phyloP scores from a whole-genome alignment of 2,888 invertebrate species.

The Drosophila kanekoi region DNA sequence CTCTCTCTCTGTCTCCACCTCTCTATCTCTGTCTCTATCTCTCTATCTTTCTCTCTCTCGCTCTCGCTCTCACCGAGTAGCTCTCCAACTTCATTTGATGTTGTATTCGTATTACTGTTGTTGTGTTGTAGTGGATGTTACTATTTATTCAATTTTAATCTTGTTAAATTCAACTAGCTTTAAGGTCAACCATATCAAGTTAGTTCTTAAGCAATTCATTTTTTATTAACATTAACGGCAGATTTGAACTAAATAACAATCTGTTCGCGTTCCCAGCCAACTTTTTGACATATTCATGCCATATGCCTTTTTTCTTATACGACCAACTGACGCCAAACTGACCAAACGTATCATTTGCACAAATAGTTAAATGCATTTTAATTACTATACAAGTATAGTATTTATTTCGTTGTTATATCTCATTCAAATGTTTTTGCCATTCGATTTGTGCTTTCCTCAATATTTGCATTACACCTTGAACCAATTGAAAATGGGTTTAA shows the following conservation, averaged over 20 bases:
- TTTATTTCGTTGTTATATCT: conserved; percentile 15
- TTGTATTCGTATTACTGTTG: conserved; percentile 46
- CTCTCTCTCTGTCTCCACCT: conserved; percentile 5
- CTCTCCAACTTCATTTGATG: conserved; percentile 51
- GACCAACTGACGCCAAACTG: neutral
- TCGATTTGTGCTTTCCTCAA: conserved; percentile 39
- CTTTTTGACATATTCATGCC: conserved; percentile 36
- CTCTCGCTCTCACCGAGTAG: conserved; percentile 20
- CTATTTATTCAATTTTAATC: conserved; percentile 6
- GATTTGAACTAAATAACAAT: conserved; percentile 2
- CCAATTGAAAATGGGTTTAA: too few species aligned
- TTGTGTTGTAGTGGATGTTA: conserved; percentile 36
- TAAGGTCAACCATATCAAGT: conserved; percentile 10
- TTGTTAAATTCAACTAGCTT: conserved; percentile 11
- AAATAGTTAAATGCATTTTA: conserved; percentile 44
- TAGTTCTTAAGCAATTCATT: conserved; percentile 38
- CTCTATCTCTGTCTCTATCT: conserved; percentile 13
- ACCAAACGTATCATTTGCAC: conserved; percentile 34
- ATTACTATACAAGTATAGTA: conserved; percentile 15
- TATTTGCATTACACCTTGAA: too few species aligned
- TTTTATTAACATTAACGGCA: conserved; percentile 12
- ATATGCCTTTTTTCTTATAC: conserved; percentile 10
- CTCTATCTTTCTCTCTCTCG: conserved; percentile 11
- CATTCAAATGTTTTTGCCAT: conserved; percentile 50
- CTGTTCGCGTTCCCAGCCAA: conserved; percentile 23